Evolutionary conservation across 2,888 invertebrate species (phyloP).

Genomic region (Cephalotes varians): DNA sequence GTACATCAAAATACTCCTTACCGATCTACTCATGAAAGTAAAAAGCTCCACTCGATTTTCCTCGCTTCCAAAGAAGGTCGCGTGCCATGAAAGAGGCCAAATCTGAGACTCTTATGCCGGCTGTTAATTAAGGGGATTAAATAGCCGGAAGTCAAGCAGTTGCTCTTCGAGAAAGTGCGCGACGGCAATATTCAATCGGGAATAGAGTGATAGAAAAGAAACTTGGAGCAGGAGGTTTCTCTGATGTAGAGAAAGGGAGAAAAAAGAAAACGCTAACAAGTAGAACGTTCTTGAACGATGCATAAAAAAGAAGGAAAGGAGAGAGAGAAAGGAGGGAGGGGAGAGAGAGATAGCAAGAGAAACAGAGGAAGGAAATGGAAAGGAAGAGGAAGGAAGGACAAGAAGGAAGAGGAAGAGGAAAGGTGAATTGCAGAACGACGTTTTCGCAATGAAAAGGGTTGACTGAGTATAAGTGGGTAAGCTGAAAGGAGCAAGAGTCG

Average conservation of each 20-base stretch:
- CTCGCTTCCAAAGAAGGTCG: slow-evolving; percentile 54
- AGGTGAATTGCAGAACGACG: slow-evolving; percentile 78
- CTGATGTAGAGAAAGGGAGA: neutral
- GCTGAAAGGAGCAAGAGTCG: slow-evolving; percentile 74
- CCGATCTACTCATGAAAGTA: neutral
- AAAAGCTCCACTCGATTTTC: slow-evolving; percentile 30
- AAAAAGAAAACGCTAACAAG: slow-evolving; percentile 14
- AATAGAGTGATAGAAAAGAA: slow-evolving; percentile 62
- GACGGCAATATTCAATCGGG: slow-evolving; percentile 60
- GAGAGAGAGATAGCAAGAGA: slow-evolving; percentile 19
- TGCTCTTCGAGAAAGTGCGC: slow-evolving; percentile 27
- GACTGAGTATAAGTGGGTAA: slow-evolving; percentile 73
- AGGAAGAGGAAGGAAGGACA: neutral
- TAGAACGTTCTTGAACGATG: slow-evolving; percentile 47
- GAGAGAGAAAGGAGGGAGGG: slow-evolving; percentile 39
- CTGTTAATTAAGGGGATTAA: slow-evolving; percentile 72
- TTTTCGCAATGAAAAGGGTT: slow-evolving; percentile 79
- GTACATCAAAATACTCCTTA: neutral
- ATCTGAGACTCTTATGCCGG: slow-evolving; percentile 54
- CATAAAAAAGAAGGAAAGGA: slow-evolving; percentile 45
- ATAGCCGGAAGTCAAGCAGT: slow-evolving; percentile 67
- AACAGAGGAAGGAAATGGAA: slow-evolving; percentile 42
- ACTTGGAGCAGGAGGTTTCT: slow-evolving; percentile 47
- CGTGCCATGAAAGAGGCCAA: slow-evolving; percentile 60
- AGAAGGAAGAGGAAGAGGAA: slow-evolving; percentile 56